phyloP scores from a whole-genome alignment of 2,113 vertebrate genomes.

The Gymnocephalus cernua region DNA sequence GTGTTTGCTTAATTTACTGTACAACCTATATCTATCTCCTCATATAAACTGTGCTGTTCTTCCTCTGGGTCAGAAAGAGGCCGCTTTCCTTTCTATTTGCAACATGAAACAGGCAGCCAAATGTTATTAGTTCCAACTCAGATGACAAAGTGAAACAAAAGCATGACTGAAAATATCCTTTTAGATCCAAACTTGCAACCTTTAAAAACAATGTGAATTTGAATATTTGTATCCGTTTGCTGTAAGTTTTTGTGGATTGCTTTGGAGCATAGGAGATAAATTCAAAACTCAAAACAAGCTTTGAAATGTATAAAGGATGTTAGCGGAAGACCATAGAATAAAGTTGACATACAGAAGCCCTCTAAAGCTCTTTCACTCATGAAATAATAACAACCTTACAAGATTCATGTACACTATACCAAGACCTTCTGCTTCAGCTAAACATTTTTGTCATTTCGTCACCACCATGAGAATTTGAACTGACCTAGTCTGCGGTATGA shows the following conservation, averaged over 20 bases:
- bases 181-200: neutral
- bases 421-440: constrained; percentile 20
- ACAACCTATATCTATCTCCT: constrained; percentile 32
- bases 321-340: neutral
- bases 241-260: neutral
- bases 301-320: neutral
- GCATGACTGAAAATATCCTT: neutral
- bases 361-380: neutral
- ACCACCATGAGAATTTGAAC: constrained; percentile 38
- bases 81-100: constrained; percentile 21
- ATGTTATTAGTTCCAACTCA: neutral
- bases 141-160: constrained; percentile 8
- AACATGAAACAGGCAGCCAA: neutral
- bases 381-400: neutral
- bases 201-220: neutral
- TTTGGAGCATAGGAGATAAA: neutral
- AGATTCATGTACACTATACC: neutral
- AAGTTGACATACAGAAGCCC: neutral
- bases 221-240: neutral
- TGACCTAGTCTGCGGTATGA: constrained; percentile 7
- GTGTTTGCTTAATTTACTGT: constrained; percentile 49
- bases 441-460: constrained; percentile 50
- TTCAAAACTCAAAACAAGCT: neutral
- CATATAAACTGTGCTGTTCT: constrained; percentile 28
- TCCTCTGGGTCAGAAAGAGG: constrained; percentile 18